Conservation (phyloP, 2,113 vertebrate species). For the Excalfactoria chinensis region DNA sequence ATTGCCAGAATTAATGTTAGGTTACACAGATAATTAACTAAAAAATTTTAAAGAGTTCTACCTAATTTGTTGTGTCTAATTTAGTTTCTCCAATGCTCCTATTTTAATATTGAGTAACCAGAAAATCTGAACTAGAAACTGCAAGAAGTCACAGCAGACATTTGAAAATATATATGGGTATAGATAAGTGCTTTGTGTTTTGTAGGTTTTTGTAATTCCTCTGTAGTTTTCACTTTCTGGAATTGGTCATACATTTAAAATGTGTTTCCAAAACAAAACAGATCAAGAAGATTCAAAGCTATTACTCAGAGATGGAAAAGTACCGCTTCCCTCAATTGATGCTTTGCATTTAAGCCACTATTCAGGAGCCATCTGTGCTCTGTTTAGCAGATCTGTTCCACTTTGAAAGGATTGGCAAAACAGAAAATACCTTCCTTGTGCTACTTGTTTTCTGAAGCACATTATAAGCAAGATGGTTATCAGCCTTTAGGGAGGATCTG, state of each 20-base stretch:
- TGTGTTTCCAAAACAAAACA: background rate
- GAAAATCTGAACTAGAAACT: background rate
- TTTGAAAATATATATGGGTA: background rate
- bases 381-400: conserved; percentile 22
- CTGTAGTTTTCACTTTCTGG: background rate
- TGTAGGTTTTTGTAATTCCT: background rate
- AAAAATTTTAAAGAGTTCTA: background rate
- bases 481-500: background rate
- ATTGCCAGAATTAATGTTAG: background rate
- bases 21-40: background rate
- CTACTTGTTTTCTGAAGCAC: conserved; percentile 15
- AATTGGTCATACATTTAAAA: background rate
- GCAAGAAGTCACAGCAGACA: background rate
- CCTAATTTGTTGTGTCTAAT: background rate
- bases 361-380: conserved; percentile 39
- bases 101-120: background rate
- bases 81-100: background rate
- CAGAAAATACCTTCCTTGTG: conserved; percentile 57
- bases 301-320: background rate
- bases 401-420: conserved; percentile 1
- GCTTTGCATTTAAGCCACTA: conserved; percentile 22
- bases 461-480: background rate
- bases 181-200: background rate
- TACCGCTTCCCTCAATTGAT: background rate
- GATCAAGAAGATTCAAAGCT: background rate